A percentile compares a stretch with the other conserved stretches of the same genome.
Conservation (phyloP, 2,888 invertebrate genomes). For the Chesias legatella region DNA sequence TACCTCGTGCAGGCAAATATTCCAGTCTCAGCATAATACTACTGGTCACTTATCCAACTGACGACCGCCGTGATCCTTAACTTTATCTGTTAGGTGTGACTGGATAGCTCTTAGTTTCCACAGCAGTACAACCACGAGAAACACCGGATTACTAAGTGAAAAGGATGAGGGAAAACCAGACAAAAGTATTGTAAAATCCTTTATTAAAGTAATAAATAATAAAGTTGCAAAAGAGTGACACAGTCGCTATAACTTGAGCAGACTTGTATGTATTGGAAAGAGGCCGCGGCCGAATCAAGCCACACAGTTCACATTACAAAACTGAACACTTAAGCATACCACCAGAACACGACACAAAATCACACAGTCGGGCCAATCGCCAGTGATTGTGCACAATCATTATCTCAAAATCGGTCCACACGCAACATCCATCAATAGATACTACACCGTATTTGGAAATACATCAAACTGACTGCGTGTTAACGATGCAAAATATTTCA, state of each 20-base stretch:
- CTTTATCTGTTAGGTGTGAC: too few species aligned
- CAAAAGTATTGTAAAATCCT: conserved; percentile 59
- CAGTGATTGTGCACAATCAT: conserved; percentile 35
- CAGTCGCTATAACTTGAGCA: conserved; percentile 66
- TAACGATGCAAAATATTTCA: not conserved
- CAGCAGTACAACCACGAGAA: too few species aligned
- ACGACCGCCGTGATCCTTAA: too few species aligned
- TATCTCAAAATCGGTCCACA: conserved; percentile 15
- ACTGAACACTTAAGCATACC: conserved; percentile 60
- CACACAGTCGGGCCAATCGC: conserved; percentile 19
- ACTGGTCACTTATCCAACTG: too few species aligned
- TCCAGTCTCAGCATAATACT: too few species aligned
- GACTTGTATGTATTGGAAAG: conserved; percentile 28
- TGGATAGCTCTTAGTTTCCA: too few species aligned
- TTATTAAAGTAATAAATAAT: conserved; percentile 79
- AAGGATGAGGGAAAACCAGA: conserved; percentile 20
- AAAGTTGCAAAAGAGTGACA: conserved; percentile 69
- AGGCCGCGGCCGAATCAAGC: conserved; percentile 38
- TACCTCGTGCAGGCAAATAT: too few species aligned
- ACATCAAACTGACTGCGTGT: not conserved
- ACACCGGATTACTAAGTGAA: too few species aligned
- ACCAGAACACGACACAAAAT: conserved; percentile 43
- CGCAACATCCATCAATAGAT: not conserved
- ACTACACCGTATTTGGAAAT: conserved; percentile 10
- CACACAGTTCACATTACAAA: conserved; percentile 48